Evolutionary conservation across 2,113 vertebrate genomes (phyloP).

Genomic region (Bucco capensis): DNA sequence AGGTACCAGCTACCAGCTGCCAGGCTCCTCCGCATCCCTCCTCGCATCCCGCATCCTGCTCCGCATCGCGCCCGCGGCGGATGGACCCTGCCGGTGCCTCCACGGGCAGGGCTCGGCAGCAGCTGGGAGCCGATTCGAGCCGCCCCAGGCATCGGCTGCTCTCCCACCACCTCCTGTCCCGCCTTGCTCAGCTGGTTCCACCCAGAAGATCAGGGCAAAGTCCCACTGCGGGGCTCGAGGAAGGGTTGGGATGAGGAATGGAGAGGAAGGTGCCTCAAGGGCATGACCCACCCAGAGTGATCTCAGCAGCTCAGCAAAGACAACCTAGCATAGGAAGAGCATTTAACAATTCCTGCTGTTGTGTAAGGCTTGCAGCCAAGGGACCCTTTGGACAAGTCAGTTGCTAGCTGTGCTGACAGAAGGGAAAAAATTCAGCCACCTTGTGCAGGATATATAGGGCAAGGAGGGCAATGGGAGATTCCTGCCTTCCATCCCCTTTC

Average conservation of each 20-base stretch:
- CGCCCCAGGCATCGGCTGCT: background rate
- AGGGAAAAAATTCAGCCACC: background rate
- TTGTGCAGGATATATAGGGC: background rate
- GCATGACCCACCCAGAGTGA: background rate
- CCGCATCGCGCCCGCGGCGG: too few species aligned
- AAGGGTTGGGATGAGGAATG: background rate
- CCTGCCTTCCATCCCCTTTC: background rate
- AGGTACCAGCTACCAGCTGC: too few species aligned
- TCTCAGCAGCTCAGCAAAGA: background rate
- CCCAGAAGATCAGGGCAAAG: background rate
- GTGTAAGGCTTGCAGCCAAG: background rate
- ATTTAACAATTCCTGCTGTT: background rate
- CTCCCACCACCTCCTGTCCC: too few species aligned
- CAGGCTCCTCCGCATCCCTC: too few species aligned
- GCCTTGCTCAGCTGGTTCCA: background rate
- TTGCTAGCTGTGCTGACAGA: too few species aligned
- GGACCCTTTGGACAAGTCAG: background rate
- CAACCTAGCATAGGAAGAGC: fast-evolving
- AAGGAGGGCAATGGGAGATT: background rate
- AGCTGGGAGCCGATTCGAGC: background rate
- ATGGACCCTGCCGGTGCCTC: background rate
- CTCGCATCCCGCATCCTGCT: too few species aligned
- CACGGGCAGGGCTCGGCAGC: background rate
- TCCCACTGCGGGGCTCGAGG: fast-evolving
- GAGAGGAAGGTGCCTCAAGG: background rate